phyloP scores from a whole-genome alignment of 2,797 vertebrate genomes.

The Balearica regulorum region DNA sequence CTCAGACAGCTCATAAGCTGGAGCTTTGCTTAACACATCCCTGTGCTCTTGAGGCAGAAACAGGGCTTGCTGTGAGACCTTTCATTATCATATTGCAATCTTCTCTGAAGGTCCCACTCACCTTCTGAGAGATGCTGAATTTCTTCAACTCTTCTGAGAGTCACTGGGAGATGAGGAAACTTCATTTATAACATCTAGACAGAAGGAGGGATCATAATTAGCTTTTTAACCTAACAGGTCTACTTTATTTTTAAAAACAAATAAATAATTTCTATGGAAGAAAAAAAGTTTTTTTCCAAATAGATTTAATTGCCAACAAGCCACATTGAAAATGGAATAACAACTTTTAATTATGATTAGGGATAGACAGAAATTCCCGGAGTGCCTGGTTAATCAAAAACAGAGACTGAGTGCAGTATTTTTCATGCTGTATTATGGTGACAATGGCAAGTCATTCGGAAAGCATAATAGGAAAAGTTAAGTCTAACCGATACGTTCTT shows the following conservation, averaged over 20 bases:
- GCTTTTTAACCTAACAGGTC: background rate
- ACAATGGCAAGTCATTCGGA: conserved; percentile 5
- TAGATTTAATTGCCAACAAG: background rate
- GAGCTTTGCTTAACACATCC: background rate
- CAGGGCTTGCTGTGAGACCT: background rate
- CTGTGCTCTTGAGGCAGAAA: background rate
- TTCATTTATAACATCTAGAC: background rate
- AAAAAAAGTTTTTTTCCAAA: background rate
- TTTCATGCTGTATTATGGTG: background rate
- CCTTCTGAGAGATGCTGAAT: background rate
- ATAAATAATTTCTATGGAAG: background rate
- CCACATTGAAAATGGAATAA: background rate
- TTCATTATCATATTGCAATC: background rate
- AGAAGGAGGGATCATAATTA: background rate
- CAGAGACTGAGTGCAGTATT: background rate
- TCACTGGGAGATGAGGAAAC: background rate
- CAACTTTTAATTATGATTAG: conserved; percentile 30
- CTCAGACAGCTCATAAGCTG: background rate
- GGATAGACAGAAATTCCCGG: conserved; percentile 30
- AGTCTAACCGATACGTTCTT: background rate
- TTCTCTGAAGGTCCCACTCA: background rate
- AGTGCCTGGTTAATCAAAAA: conserved; percentile 26
- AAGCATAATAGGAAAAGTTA: conserved; percentile 1
- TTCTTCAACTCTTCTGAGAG: background rate
- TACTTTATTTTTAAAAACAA: background rate